Conservation (phyloP, 1,140 invertebrate species). For the Drosophila biarmipes region DNA sequence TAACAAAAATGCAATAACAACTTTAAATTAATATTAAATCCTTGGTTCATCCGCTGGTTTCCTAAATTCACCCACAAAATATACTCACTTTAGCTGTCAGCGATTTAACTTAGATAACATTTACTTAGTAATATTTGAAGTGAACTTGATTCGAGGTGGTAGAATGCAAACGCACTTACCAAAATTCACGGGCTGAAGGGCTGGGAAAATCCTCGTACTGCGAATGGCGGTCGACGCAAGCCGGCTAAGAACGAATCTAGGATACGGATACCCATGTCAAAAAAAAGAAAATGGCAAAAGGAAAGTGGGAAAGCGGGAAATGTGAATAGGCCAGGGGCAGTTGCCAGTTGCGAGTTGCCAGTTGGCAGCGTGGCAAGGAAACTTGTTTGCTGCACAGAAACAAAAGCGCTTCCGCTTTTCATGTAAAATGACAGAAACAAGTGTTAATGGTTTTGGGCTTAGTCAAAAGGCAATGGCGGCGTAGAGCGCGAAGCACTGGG, state of each 20-base stretch:
- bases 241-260: constrained; percentile 58
- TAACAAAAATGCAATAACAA: too few relatives aligned
- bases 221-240: constrained; percentile 2
- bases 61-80: background rate
- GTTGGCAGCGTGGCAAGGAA: constrained; percentile 54
- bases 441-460: constrained; percentile 80
- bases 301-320: constrained; percentile 1
- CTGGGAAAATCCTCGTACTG: constrained; percentile 2
- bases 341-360: constrained; percentile 34
- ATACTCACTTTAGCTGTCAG: background rate
- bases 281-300: constrained; percentile 47
- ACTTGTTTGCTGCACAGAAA: constrained; percentile 81
- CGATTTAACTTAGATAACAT: background rate
- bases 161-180: constrained; percentile 1
- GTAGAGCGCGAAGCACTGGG: constrained; percentile 13
- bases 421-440: constrained; percentile 82
- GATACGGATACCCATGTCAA: constrained; percentile 77
- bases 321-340: constrained; percentile 54
- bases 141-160: background rate
- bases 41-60: too few relatives aligned
- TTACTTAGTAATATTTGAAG: background rate
- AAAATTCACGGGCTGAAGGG: background rate
- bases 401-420: constrained; percentile 80
- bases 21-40: background rate
- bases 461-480: constrained; percentile 27